These are phyloP conservation scores for Drosophila rufa DNA, from an alignment of 1,140 invertebrate species.

Conservation along the genomic window DNA sequence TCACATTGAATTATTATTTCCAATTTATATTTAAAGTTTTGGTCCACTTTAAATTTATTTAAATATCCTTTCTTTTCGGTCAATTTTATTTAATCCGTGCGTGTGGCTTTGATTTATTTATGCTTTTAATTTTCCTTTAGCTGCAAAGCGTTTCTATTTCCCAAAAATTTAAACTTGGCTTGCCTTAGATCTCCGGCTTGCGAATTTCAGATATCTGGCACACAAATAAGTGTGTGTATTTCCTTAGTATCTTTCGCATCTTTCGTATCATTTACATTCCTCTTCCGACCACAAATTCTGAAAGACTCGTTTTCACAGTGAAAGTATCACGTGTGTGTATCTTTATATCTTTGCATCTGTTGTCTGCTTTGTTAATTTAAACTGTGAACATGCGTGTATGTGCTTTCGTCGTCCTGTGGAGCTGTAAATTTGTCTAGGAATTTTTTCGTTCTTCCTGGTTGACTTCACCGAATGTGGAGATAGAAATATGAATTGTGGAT, in stretches of 20 bases:
- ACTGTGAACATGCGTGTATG: constrained; percentile 17
- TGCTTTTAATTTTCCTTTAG: background rate
- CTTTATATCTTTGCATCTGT: constrained; percentile 57
- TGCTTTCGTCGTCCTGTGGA: constrained; percentile 19
- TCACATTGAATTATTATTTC: too few relatives aligned
- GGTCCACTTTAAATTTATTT: background rate
- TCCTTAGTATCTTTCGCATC: constrained; percentile 35
- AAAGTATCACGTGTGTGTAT: constrained; percentile 37
- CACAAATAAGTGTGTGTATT: constrained; percentile 1
- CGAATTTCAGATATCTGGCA: constrained; percentile 31
- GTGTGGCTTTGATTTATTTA: background rate
- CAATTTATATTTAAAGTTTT: background rate
- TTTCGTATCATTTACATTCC: constrained; percentile 42
- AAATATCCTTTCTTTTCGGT: background rate
- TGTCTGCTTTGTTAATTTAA: constrained; percentile 58
- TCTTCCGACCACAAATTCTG: constrained; percentile 5
- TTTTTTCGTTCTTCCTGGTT: constrained; percentile 29
- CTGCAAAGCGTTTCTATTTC: background rate
- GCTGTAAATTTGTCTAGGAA: constrained; percentile 39
- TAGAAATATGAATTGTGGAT: constrained; percentile 34
- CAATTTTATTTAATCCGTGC: too few relatives aligned
- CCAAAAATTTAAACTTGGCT: background rate
- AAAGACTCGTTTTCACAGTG: constrained; percentile 8
- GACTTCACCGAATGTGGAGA: constrained; percentile 23
- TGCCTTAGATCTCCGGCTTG: constrained; percentile 15